Conservation (phyloP, 2,888 invertebrate genomes). For the Drosophila kambysellisi region DNA sequence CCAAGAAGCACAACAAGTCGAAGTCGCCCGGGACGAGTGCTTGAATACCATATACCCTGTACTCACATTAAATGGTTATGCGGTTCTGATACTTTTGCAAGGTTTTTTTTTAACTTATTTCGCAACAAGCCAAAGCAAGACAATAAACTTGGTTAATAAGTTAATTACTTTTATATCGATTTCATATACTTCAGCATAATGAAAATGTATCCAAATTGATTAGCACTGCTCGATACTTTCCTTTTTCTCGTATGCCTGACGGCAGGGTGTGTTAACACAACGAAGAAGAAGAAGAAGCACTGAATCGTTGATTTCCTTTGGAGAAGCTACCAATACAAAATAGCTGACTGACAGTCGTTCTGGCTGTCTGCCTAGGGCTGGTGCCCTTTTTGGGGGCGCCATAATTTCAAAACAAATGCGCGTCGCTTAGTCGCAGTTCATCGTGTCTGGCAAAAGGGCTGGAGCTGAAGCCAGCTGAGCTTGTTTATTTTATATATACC, state of each 20-base stretch:
- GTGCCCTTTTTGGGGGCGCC: constrained; percentile 57
- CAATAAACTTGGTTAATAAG: neutral
- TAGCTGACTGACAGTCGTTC: constrained; percentile 26
- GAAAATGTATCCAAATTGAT: neutral
- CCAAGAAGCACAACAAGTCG: constrained; percentile 52
- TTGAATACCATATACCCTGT: constrained; percentile 23
- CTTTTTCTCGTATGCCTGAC: neutral
- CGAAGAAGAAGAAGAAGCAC: constrained; percentile 13
- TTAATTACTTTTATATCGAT: neutral
- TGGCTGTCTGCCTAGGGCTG: constrained; percentile 28
- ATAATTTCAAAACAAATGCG: constrained; percentile 72
- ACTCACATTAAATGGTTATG: neutral
- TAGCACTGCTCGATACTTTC: neutral
- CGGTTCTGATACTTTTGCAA: neutral
- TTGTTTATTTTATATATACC: constrained; percentile 10
- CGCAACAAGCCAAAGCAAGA: neutral
- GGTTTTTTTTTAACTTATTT: neutral
- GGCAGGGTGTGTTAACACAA: constrained; percentile 31
- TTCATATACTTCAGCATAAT: too few species aligned
- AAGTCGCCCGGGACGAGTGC: neutral
- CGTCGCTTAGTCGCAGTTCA: constrained; percentile 70
- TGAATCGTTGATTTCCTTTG: constrained; percentile 47
- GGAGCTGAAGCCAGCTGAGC: constrained; percentile 32
- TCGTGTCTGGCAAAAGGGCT: constrained; percentile 67
- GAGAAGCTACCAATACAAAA: constrained; percentile 38